These are phyloP conservation scores for Harpegnathos saltator DNA, from an alignment of 1,140 invertebrate species.

Conservation along the genomic window DNA sequence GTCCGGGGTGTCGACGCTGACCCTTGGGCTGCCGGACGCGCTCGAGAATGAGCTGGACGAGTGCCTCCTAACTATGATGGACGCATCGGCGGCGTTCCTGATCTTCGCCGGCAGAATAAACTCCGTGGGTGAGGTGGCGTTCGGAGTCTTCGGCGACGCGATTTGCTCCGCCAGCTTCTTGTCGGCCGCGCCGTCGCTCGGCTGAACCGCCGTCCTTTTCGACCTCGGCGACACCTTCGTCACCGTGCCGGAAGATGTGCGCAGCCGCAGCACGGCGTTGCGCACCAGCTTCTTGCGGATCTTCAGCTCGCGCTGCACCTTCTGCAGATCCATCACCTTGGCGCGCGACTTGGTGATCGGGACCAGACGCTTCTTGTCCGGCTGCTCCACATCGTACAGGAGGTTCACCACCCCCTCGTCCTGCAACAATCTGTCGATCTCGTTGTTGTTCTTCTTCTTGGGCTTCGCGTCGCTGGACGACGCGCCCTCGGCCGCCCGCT, in stretches of 20 bases:
- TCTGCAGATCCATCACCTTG: slow-evolving; percentile 86
- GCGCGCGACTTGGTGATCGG: slow-evolving; percentile 86
- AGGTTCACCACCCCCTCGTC: slow-evolving; percentile 95
- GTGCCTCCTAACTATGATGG: slow-evolving; percentile 92
- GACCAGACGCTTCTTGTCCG: slow-evolving; percentile 83
- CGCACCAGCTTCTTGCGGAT: slow-evolving; percentile 86
- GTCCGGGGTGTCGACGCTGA: slow-evolving; percentile 78
- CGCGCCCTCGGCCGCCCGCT: slow-evolving; percentile 50
- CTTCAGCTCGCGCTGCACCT: slow-evolving; percentile 83
- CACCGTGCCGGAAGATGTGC: slow-evolving; percentile 73
- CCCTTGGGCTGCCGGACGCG: slow-evolving; percentile 86
- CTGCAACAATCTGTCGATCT: slow-evolving; percentile 92
- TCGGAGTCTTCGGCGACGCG: slow-evolving; percentile 77
- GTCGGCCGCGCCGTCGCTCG: slow-evolving; percentile 79
- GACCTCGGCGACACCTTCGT: slow-evolving; percentile 83
- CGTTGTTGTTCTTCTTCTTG: slow-evolving; percentile 88
- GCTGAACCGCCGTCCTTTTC: slow-evolving; percentile 83
- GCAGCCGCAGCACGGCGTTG: slow-evolving; percentile 86
- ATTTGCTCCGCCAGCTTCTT: slow-evolving; percentile 82
- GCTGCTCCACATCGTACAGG: slow-evolving; percentile 91
- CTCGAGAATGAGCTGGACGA: slow-evolving; percentile 94
- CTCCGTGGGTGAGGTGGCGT: slow-evolving; percentile 85
- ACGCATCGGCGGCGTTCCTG: slow-evolving; percentile 89
- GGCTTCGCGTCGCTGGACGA: slow-evolving; percentile 66
- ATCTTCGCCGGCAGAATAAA: slow-evolving; percentile 87